Conservation (phyloP, 2,888 invertebrate species). For the Boloria selene region DNA sequence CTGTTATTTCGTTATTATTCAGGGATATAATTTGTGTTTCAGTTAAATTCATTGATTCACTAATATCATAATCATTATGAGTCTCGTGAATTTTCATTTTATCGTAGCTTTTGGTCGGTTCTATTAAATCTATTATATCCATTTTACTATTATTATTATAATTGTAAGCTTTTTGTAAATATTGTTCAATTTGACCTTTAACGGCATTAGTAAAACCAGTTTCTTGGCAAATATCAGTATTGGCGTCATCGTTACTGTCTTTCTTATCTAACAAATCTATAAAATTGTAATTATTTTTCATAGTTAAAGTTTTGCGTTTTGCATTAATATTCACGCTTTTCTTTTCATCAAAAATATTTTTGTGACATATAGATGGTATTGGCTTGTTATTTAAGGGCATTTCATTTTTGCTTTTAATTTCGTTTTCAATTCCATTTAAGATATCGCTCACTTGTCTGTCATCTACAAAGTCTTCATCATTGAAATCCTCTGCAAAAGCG, state of each 20-base stretch:
- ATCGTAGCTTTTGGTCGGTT: background rate
- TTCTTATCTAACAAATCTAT: constrained; percentile 60
- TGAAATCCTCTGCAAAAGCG: constrained; percentile 34
- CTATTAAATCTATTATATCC: constrained; percentile 19
- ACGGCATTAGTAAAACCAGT: constrained; percentile 60
- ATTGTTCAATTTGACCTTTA: constrained; percentile 59
- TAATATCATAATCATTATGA: background rate
- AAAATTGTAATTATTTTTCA: constrained; percentile 59
- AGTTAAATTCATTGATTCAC: background rate
- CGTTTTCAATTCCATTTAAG: constrained; percentile 60
- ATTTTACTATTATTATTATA: constrained; percentile 39
- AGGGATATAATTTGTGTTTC: background rate
- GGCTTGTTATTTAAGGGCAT: constrained; percentile 15
- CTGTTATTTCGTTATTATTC: background rate
- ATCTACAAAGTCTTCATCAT: constrained; percentile 48
- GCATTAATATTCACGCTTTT: background rate
- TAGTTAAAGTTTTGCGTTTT: constrained; percentile 38
- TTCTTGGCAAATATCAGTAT: constrained; percentile 40
- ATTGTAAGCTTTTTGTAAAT: constrained; percentile 50
- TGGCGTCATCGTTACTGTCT: constrained; percentile 49
- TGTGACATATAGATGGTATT: background rate
- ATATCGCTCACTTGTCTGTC: constrained; percentile 62
- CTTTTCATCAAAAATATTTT: background rate
- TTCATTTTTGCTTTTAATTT: constrained; percentile 22
- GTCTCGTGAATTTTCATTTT: no score